Base-by-base conservation (phyloP, 2,888 invertebrate genomes). In the Eustalomyia histrio region DNA sequence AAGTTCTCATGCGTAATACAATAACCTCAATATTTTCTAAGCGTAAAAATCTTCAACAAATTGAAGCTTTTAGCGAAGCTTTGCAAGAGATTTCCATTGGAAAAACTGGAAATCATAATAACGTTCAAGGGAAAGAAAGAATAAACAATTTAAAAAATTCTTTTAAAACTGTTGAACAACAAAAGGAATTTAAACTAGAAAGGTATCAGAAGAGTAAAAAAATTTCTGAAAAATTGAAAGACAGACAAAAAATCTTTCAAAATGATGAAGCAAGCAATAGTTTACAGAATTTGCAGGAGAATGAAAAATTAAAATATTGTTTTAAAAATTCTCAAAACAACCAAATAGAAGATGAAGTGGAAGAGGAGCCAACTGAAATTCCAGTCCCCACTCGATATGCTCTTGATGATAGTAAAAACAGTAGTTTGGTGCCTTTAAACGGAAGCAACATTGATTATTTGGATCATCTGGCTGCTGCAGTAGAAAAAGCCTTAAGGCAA, bases 61-160 rank as follows among this genome's bases (percentile, higher is more conserved):
- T 89, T 2, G 87, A 88, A n/a, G 71, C 83, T 0, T 87, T 88
- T 9, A 79, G 85, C n/a, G 83, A 84, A 18, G 84, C 68, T 39
- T 83, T 87, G 53, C 82, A 63, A 57, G 58, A 68, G 18, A 18
- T 72, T 9, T 29, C 65, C 1, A 43, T n/a, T 21, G 4, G 2
- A 21, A 2, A 4, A 3, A 21, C 4, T 21, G 4, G 4, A 21
- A 21, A 21, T 21, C 21, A 21, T 21, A 21, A 21, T 3, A 21
- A 21, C 21, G 4, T 29, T 1, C 29, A 29, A 29, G 7, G 7
- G 3, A 29, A 6, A 29, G 7, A 6, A 29, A 29, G 7, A 6
- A 29, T 3, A 29, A 29, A 29, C 29, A 29, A 6, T 6, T 29
- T 29, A 29, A 29, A 29, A 7, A 1, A 29, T 1, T 29, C 29